Evolutionary conservation across 2,797 vertebrate genomes (phyloP).

Genomic region (Limnodromus scolopaceus): DNA sequence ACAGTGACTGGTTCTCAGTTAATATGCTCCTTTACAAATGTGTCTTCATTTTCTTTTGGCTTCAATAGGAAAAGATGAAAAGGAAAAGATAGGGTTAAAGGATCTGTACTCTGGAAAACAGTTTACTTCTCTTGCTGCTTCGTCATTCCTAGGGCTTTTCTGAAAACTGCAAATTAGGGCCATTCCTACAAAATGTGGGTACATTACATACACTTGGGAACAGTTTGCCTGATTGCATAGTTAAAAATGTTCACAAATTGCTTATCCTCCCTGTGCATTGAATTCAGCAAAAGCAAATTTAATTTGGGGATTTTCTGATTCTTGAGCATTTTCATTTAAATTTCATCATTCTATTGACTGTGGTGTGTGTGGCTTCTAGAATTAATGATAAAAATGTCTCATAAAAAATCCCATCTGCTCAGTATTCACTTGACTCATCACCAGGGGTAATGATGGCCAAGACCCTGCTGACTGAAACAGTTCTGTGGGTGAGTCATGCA

Average conservation of each 20-base stretch:
- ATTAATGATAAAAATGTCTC: not conserved
- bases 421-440: not conserved
- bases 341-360: not conserved
- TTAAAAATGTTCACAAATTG: not conserved
- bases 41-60: not conserved
- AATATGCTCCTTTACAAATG: not conserved
- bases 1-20: not conserved
- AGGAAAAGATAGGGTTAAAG: not conserved
- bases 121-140: not conserved
- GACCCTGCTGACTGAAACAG: not conserved
- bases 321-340: not conserved
- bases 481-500: not conserved
- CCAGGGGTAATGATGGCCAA: not conserved
- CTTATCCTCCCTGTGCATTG: fast-evolving
- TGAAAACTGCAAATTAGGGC: not conserved
- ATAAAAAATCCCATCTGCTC: not conserved
- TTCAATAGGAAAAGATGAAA: not conserved
- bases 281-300: not conserved
- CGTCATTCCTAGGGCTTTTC: not conserved
- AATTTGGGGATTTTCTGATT: not conserved
- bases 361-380: not conserved
- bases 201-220: not conserved
- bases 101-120: not conserved
- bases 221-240: not conserved
- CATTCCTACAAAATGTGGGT: not conserved